Evolutionary conservation across 2,113 vertebrate species (phyloP).

Genomic region (Elanus axillaris): DNA sequence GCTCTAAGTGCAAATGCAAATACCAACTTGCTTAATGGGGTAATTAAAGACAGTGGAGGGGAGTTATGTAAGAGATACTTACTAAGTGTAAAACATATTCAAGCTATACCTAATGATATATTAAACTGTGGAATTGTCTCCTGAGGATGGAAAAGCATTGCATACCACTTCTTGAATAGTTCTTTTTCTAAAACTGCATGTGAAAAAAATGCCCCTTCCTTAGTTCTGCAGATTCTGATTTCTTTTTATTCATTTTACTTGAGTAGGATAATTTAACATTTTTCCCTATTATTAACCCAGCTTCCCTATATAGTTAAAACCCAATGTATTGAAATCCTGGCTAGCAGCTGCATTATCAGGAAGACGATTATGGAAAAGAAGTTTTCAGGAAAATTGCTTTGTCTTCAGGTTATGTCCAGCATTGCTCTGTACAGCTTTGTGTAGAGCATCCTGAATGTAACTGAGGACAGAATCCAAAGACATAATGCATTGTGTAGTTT

Average conservation of each 20-base stretch:
- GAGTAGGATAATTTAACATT: background rate
- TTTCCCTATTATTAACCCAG: background rate
- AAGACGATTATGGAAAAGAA: background rate
- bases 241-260: background rate
- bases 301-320: background rate
- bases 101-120: background rate
- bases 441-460: background rate
- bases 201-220: background rate
- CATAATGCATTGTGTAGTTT: background rate
- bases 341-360: background rate
- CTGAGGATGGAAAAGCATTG: background rate
- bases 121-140: background rate
- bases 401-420: background rate
- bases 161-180: background rate
- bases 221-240: background rate
- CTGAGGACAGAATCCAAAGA: background rate
- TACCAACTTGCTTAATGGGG: constrained; percentile 22
- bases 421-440: background rate
- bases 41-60: constrained; percentile 27
- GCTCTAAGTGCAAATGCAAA: constrained; percentile 26
- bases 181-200: background rate
- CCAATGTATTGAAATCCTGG: background rate
- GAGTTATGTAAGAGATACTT: background rate
- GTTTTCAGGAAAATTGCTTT: background rate
- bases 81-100: background rate